phyloP scores from a whole-genome alignment of 2,797 vertebrate species.

The Scolopax bukidnonensis region DNA sequence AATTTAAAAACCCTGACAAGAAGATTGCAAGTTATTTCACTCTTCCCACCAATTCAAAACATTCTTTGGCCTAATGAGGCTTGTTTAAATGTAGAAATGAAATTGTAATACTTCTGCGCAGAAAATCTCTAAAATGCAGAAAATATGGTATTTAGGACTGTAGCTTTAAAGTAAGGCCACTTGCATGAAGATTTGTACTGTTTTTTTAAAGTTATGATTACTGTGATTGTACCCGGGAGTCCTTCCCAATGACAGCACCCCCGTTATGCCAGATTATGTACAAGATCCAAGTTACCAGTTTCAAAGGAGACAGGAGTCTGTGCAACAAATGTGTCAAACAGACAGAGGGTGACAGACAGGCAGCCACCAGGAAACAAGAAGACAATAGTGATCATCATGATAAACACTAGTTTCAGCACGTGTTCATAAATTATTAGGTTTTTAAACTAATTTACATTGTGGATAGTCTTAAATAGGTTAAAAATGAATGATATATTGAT shows the following conservation, averaged over 20 bases:
- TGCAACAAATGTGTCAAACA: background rate
- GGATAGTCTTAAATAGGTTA: slow-evolving; percentile 13
- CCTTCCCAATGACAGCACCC: background rate
- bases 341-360: background rate
- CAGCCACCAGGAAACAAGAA: background rate
- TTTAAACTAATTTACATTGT: slow-evolving; percentile 31
- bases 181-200: background rate
- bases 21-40: background rate
- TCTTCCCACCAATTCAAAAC: background rate
- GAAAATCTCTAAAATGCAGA: background rate
- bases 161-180: background rate
- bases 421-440: background rate
- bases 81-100: background rate
- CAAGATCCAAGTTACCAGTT: background rate
- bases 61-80: background rate
- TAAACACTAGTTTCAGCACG: background rate
- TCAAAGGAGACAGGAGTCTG: background rate
- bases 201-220: background rate
- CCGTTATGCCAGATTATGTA: accelerated
- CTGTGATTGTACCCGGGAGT: background rate
- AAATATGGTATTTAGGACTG: background rate
- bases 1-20: background rate
- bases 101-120: background rate
- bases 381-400: background rate
- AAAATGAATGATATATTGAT: slow-evolving; percentile 49